Evolutionary conservation across 2,888 invertebrate genomes (phyloP).

Genomic region (Tethea ocularis): DNA sequence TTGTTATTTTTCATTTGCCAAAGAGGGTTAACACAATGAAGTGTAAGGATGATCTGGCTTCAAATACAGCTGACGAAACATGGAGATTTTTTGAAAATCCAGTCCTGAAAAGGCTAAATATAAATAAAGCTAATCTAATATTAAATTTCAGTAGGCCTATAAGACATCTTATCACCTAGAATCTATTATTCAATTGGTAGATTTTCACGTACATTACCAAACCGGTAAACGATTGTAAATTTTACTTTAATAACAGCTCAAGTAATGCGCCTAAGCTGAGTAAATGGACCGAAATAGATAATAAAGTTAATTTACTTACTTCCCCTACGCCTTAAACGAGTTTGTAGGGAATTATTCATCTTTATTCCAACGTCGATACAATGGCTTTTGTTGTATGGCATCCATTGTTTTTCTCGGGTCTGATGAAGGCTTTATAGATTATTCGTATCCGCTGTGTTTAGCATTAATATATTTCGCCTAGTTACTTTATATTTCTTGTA

Average conservation of each 20-base stretch:
- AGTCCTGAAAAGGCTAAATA: no score
- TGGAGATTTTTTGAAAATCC: no score
- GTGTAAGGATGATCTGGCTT: no score
- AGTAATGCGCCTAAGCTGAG: constrained; percentile 33
- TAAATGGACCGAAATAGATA: constrained; percentile 38
- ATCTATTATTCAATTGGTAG: not conserved
- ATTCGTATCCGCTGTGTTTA: not conserved
- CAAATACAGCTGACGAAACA: no score
- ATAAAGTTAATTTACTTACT: constrained; percentile 38
- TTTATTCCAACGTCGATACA: constrained; percentile 42
- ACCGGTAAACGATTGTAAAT: constrained; percentile 39
- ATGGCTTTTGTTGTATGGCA: constrained; percentile 37
- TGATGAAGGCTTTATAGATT: constrained; percentile 32
- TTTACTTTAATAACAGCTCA: constrained; percentile 39
- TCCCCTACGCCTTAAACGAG: constrained; percentile 20
- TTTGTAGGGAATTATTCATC: constrained; percentile 16
- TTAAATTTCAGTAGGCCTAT: no score
- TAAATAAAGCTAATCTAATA: no score
- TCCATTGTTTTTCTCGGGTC: constrained; percentile 33
- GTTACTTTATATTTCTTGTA: not conserved
- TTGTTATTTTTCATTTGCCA: no score
- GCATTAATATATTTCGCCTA: not conserved
- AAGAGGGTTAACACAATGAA: no score
- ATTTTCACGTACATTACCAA: not conserved
- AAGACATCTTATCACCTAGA: not conserved